Conservation (phyloP, 1,140 invertebrate genomes). For the Gerris buenoi region DNA sequence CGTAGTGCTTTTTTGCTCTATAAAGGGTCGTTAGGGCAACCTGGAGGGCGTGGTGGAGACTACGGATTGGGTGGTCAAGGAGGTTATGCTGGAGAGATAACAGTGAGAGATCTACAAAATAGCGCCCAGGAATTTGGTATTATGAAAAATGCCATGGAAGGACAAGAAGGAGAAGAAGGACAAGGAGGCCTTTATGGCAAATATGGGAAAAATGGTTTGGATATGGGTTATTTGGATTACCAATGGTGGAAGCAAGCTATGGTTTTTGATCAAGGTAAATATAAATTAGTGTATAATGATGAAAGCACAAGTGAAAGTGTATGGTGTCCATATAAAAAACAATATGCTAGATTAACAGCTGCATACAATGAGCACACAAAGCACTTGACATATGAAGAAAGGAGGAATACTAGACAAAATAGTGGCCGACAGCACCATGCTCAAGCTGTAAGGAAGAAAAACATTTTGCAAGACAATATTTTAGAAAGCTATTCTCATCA, state of each 20-base stretch:
- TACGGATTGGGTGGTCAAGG: constrained; percentile 15
- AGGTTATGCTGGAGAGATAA: constrained; percentile 16
- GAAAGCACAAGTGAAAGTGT: too few species aligned
- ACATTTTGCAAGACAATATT: background rate
- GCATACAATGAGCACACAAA: too few species aligned
- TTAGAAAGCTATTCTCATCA: too few species aligned
- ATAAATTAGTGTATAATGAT: too few species aligned
- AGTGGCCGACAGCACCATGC: background rate
- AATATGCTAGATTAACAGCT: too few species aligned
- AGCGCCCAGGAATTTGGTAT: background rate
- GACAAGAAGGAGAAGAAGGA: constrained; percentile 7
- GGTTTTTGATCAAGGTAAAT: too few species aligned
- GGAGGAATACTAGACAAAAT: background rate
- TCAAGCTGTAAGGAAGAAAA: background rate
- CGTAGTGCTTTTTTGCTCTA: background rate
- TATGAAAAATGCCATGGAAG: constrained; percentile 6
- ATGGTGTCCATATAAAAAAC: too few species aligned
- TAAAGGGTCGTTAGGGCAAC: constrained; percentile 11
- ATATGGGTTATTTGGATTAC: constrained; percentile 11
- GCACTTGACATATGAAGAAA: too few species aligned
- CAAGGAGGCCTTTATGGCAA: constrained; percentile 2
- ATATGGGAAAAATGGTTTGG: constrained; percentile 13
- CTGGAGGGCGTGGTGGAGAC: constrained; percentile 15
- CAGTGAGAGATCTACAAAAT: background rate
- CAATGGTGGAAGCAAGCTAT: background rate